Evolutionary conservation across 2,113 vertebrate species (phyloP), one percentile per base, ranked within the genome.

Genomic region (Myotis lucifugus): DNA sequence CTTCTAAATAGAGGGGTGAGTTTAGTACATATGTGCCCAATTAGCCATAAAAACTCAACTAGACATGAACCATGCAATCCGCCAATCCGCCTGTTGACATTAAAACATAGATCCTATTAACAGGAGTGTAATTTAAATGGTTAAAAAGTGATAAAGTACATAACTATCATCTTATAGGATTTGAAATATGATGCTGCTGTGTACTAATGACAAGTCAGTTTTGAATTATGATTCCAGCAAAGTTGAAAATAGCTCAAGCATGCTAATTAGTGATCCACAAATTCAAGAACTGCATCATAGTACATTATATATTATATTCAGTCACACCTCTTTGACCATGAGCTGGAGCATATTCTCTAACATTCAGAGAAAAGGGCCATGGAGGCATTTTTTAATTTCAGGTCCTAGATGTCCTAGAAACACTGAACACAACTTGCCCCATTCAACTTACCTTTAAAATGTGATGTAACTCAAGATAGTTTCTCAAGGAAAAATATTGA

Each of bases 11-110:
- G 88, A 84, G 72, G 84, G 72, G 81, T 25, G 92, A 91, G 81
- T 85, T 74, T 54, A 83, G 90, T 88, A 90, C 95, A 95, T 91
- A 93, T 94, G 97, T 93, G 90, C 96, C 90, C 93, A 96, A 95
- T 96, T 95, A 97, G 95, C 96, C 97, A 93, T 86, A 95, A 94
- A 96, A 90, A 93, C 93, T 93, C 93, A 95, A 94, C 81, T 79
- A 92, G 93, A 95, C 85, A 52, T 95, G 96, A 97, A 85, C 95
- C 78, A 92, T 79, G 90, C 95, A 91, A 93, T 64, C 81, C n/a
- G 0, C 87, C 88, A 85, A 70, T 91, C 88, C 1, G 40, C 96
- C 95, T 90, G 93, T 78, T 95, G 95, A 96, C 50, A 48, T 86
- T 88, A 95, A 94, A 96, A 91, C 91, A 88, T 12, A 96, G 93